Evolutionary conservation across 2,888 invertebrate species (phyloP).

Genomic region (Plusia festucae): DNA sequence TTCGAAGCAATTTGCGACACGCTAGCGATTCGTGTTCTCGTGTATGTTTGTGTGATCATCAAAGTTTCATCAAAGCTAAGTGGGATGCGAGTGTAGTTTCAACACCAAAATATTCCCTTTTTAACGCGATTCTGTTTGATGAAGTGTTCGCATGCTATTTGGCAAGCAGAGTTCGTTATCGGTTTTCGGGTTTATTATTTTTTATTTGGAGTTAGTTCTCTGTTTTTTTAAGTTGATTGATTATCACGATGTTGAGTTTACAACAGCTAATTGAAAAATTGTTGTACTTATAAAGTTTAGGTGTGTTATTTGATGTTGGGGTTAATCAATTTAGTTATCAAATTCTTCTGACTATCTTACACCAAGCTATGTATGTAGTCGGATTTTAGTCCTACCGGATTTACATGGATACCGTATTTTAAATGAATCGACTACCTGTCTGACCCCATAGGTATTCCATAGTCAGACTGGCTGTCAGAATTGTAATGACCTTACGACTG

Average conservation of each 20-base stretch:
- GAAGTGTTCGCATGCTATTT: conserved; percentile 52
- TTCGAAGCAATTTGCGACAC: conserved; percentile 60
- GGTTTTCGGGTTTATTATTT: conserved; percentile 26
- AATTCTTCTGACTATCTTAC: no score
- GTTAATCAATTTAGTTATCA: no score
- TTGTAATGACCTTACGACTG: no score
- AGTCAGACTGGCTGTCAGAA: no score
- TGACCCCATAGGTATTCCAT: no score
- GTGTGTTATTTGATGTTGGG: not conserved
- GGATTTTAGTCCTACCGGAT: no score
- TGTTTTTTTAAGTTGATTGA: not conserved
- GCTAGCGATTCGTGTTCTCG: conserved; percentile 51
- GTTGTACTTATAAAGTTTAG: not conserved
- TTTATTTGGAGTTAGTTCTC: conserved; percentile 13
- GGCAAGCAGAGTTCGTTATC: conserved; percentile 27
- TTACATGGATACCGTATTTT: no score
- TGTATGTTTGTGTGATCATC: conserved; percentile 46
- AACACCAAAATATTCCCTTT: conserved; percentile 39
- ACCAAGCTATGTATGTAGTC: no score
- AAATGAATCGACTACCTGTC: no score
- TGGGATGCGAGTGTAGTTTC: conserved; percentile 47
- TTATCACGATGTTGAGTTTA: not conserved
- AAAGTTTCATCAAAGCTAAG: conserved; percentile 60
- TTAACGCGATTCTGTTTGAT: conserved; percentile 39
- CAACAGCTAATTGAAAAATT: not conserved